Percentiles rank a stretch among this genome's conserved stretches.
phyloP scores from a whole-genome alignment of 2,113 vertebrate species.

The Tachysurus vachellii region DNA sequence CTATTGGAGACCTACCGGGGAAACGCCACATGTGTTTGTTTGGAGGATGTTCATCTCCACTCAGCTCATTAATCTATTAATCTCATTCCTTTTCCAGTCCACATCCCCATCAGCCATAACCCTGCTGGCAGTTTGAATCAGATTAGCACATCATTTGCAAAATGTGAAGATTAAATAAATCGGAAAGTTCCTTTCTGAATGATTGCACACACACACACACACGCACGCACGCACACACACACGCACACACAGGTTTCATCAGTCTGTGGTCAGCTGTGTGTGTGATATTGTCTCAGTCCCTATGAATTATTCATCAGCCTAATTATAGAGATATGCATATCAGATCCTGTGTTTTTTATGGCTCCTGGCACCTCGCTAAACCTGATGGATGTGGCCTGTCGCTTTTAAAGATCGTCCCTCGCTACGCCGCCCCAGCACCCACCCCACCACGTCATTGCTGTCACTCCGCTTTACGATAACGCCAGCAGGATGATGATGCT shows the following conservation, averaged over 20 bases:
- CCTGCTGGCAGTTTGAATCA: constrained; percentile 44
- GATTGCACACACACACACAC: constrained; percentile 1
- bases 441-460: background rate
- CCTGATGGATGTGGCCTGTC: constrained; percentile 43
- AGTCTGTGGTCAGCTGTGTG: constrained; percentile 47
- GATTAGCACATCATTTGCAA: constrained; percentile 55
- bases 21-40: constrained; percentile 23
- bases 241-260: constrained; percentile 13
- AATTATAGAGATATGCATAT: constrained; percentile 56
- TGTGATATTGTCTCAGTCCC: constrained; percentile 49
- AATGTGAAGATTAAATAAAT: constrained; percentile 53
- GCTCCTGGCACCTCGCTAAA: constrained; percentile 44
- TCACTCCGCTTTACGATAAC: constrained; percentile 23
- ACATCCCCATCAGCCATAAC: constrained; percentile 53
- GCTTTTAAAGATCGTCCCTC: constrained; percentile 32
- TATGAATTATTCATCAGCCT: constrained; percentile 54
- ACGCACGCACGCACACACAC: constrained; percentile 6
- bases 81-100: constrained; percentile 55
- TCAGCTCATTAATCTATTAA: constrained; percentile 60
- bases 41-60: constrained; percentile 49
- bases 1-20: background rate
- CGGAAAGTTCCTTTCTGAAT: constrained; percentile 10
- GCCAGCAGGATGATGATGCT: background rate
- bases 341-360: constrained; percentile 43
- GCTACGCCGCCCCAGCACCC: background rate